Evolutionary conservation across 2,797 vertebrate genomes (phyloP).

Genomic region (Steatocranus sp.): DNA sequence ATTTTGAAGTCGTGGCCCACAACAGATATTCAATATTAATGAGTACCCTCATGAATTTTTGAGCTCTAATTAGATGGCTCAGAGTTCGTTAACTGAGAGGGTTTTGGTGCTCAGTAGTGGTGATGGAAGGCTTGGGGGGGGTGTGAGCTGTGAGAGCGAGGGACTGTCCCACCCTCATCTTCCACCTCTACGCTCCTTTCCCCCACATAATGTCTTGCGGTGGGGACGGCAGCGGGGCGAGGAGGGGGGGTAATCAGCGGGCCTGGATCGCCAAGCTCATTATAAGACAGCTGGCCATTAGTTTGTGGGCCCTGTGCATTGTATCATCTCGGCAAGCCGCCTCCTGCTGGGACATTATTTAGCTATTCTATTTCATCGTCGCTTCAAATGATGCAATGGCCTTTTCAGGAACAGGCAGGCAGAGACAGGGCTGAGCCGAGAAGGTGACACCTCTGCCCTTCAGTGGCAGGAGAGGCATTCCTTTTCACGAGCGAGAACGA

Average conservation of each 20-base stretch:
- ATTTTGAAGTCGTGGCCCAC: conserved; percentile 91
- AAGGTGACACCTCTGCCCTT: conserved; percentile 60
- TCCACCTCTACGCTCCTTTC: conserved; percentile 21
- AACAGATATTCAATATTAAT: conserved; percentile 99
- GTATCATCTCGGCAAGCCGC: conserved; percentile 56
- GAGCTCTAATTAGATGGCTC: conserved; percentile 97
- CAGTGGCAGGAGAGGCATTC: conserved; percentile 24
- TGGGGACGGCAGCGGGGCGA: conserved; percentile 9
- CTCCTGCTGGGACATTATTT: conserved; percentile 76
- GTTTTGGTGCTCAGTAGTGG: conserved; percentile 48
- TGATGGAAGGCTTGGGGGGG: conserved; percentile 48
- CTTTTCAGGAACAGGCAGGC: conserved; percentile 44
- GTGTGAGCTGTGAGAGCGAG: conserved; percentile 33
- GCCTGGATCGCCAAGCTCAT: conserved; percentile 62
- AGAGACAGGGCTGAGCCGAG: conserved; percentile 18
- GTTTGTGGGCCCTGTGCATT: conserved; percentile 58
- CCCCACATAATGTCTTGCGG: conserved; percentile 35
- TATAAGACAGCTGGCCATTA: conserved; percentile 75
- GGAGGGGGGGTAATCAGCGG: conserved; percentile 53
- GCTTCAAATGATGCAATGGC: conserved; percentile 65
- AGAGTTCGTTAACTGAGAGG: conserved; percentile 87
- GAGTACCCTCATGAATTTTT: conserved; percentile 96
- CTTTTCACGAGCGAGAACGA: conserved; percentile 4
- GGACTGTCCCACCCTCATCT: conserved; percentile 59
- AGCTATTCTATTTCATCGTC: conserved; percentile 74